Conservation (phyloP, 2,888 invertebrate genomes). For the Neoascia interrupta region DNA sequence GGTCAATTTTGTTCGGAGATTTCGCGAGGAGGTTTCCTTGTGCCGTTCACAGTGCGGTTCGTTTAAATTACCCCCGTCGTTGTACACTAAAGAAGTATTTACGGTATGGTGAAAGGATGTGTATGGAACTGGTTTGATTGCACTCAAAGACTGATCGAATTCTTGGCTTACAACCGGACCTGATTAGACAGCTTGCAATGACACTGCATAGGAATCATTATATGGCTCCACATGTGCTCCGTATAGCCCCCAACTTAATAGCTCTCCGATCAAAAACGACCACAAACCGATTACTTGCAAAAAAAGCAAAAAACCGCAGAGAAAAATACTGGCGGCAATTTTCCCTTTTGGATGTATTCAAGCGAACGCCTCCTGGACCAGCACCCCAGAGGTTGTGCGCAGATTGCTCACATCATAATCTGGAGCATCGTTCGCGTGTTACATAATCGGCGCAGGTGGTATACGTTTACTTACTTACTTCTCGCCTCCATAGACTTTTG, state of each 20-base stretch:
- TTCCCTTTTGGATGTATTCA: constrained; percentile 47
- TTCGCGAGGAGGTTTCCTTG: constrained; percentile 33
- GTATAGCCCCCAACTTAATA: neutral
- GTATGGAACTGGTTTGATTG: too few species aligned
- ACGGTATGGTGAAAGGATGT: too few species aligned
- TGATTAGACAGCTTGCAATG: too few species aligned
- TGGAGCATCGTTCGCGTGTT: constrained; percentile 66
- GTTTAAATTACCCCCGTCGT: too few species aligned
- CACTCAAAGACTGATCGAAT: too few species aligned
- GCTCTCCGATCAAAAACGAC: neutral
- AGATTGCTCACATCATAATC: constrained; percentile 34
- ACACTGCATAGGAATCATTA: too few species aligned
- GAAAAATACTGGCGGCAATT: constrained; percentile 25
- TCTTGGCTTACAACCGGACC: too few species aligned
- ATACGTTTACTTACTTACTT: constrained; percentile 19
- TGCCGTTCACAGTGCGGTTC: too few species aligned
- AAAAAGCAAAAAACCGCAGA: constrained; percentile 31
- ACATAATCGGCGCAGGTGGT: constrained; percentile 54
- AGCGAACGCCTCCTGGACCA: constrained; percentile 35
- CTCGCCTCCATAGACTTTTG: constrained; percentile 17
- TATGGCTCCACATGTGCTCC: too few species aligned
- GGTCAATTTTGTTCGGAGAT: constrained; percentile 73
- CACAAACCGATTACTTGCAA: constrained; percentile 43
- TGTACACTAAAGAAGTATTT: too few species aligned
- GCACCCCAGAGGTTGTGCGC: constrained; percentile 1